Conservation (phyloP, 2,113 vertebrate genomes). For the Dasyurus viverrinus region DNA sequence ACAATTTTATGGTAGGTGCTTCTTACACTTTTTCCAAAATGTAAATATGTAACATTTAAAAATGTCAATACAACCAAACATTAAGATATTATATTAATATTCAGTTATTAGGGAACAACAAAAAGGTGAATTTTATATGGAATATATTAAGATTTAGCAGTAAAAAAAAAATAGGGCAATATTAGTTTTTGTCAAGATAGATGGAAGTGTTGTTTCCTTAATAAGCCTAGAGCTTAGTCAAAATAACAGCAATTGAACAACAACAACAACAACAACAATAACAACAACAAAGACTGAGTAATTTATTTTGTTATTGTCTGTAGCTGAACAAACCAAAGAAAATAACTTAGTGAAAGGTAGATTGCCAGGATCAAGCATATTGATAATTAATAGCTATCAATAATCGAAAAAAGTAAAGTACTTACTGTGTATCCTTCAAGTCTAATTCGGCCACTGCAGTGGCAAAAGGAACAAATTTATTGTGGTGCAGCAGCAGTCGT, state of each 20-base stretch:
- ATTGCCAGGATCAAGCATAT: not conserved
- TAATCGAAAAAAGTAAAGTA: conserved; percentile 64
- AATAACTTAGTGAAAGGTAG: not conserved
- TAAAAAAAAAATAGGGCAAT: not conserved
- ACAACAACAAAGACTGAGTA: not conserved
- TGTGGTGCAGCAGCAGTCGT: conserved; percentile 94
- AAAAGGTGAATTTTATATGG: not conserved
- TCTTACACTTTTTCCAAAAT: not conserved
- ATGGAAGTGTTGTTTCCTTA: not conserved
- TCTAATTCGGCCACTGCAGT: conserved; percentile 93
- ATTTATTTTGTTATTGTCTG: not conserved
- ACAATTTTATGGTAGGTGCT: not conserved
- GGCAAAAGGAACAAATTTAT: conserved; percentile 95
- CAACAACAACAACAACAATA: not conserved
- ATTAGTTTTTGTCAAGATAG: not conserved
- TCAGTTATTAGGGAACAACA: not conserved
- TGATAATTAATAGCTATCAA: conserved; percentile 33
- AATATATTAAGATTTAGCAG: not conserved
- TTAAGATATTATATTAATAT: not conserved
- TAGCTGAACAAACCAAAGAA: not conserved
- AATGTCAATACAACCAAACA: not conserved
- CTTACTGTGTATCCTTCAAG: conserved; percentile 96
- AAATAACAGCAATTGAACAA: not conserved
- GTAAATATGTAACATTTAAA: not conserved
- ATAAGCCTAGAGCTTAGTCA: not conserved